Evolutionary conservation across 2,888 invertebrate genomes (phyloP).

Genomic region (Leptinotarsa rubiginosa): DNA sequence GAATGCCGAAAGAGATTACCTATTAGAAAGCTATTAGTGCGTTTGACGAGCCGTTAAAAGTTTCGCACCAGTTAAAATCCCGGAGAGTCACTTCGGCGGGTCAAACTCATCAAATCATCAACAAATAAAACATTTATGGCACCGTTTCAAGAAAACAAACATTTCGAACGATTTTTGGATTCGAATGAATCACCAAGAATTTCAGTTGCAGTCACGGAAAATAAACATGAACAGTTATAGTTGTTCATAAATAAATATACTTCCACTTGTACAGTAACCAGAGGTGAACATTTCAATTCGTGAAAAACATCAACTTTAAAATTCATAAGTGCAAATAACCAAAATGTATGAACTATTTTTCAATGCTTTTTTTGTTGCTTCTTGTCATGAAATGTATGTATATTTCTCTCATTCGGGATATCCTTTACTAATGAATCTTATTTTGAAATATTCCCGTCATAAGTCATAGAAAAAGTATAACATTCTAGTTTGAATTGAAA

Average conservation of each 20-base stretch:
- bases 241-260: not conserved
- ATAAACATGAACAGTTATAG: conserved; percentile 1
- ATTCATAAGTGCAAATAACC: no score
- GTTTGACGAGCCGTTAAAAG: not conserved
- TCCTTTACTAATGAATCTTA: no score
- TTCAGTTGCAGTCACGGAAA: conserved; percentile 3
- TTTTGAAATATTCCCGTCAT: no score
- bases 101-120: conserved; percentile 10
- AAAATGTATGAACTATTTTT: no score
- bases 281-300: not conserved
- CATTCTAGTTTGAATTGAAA: no score
- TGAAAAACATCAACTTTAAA: no score
- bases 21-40: not conserved
- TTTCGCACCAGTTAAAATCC: conserved; percentile 1
- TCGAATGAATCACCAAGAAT: conserved; percentile 1
- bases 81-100: conserved; percentile 15
- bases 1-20: not conserved
- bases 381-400: no score
- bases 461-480: no score
- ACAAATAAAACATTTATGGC: conserved; percentile 25
- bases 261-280: not conserved
- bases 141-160: conserved; percentile 6
- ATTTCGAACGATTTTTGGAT: not conserved
- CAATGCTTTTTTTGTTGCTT: no score
- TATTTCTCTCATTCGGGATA: no score